These are phyloP conservation scores for Lottia gigantea DNA, from an alignment of 2,888 invertebrate genomes.

Conservation along the genomic window DNA sequence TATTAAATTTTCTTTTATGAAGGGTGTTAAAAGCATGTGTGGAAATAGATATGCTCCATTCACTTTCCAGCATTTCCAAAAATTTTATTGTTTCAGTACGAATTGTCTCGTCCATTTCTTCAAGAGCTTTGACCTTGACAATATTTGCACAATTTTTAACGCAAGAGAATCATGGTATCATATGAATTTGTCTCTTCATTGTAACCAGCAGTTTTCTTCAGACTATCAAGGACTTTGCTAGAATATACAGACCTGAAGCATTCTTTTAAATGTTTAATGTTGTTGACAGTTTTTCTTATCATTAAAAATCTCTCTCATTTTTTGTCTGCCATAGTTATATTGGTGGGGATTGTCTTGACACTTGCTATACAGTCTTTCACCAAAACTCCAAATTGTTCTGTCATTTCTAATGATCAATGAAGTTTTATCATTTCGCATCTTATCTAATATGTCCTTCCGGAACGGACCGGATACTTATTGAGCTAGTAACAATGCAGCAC, in stretches of 20 bases:
- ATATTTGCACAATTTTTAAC: too few species aligned
- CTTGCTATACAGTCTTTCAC: constrained; percentile 6
- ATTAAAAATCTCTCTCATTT: constrained; percentile 3
- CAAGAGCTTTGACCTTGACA: constrained; percentile 9
- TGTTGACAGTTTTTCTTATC: constrained; percentile 2
- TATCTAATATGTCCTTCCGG: not conserved
- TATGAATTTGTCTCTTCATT: too few species aligned
- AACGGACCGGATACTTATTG: not conserved
- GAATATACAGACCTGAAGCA: not conserved
- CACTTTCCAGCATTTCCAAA: not conserved
- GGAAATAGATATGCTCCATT: too few species aligned
- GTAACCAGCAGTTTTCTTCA: too few species aligned
- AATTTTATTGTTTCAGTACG: not conserved
- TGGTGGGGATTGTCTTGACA: not conserved
- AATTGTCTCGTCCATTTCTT: not conserved
- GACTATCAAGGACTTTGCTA: too few species aligned
- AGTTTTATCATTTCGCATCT: constrained; percentile 1
- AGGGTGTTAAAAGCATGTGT: not conserved
- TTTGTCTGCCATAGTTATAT: not conserved
- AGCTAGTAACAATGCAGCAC: not conserved
- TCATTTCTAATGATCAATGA: not conserved
- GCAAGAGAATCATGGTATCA: too few species aligned
- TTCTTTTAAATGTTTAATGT: constrained; percentile 6
- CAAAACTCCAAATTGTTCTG: not conserved
- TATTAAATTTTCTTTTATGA: constrained; percentile 3